phyloP scores from a whole-genome alignment of 2,888 invertebrate species.

The Carcina quercana region DNA sequence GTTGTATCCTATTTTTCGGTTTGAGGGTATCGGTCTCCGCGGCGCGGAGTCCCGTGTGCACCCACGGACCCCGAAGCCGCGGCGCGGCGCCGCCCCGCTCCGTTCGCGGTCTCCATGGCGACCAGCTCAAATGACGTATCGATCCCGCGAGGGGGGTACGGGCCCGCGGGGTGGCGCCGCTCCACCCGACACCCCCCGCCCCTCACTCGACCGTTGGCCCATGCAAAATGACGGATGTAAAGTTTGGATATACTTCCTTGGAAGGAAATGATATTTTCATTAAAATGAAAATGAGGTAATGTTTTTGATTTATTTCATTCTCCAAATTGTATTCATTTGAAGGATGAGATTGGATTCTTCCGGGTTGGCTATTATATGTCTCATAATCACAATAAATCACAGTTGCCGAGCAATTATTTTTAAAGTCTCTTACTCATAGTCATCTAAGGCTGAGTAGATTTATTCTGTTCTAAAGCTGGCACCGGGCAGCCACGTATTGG shows the following conservation, averaged over 20 bases:
- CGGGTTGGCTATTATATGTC: too few relatives aligned
- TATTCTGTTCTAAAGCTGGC: too few relatives aligned
- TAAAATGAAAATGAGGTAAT: conserved; percentile 66
- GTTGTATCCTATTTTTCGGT: conserved; percentile 48
- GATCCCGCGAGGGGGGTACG: conserved; percentile 71
- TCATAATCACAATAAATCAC: neutral
- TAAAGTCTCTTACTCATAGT: too few relatives aligned
- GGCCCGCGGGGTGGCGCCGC: conserved; percentile 63
- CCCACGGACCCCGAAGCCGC: conserved; percentile 37
- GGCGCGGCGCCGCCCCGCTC: conserved; percentile 71
- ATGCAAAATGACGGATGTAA: conserved; percentile 75
- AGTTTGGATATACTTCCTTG: conserved; percentile 70
- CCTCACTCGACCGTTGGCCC: conserved; percentile 71
- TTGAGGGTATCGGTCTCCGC: conserved; percentile 27
- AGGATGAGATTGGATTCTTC: conserved; percentile 16
- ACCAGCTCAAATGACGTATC: conserved; percentile 75
- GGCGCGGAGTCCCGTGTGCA: conserved; percentile 59
- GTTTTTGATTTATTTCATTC: conserved; percentile 45
- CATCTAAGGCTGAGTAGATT: too few relatives aligned
- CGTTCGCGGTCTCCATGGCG: conserved; percentile 74
- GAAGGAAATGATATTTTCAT: conserved; percentile 72
- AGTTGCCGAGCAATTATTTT: too few relatives aligned
- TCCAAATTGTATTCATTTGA: conserved; percentile 17
- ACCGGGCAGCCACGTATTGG: too few relatives aligned
- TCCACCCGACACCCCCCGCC: conserved; percentile 58